These are phyloP conservation scores for Dolomedes plantarius DNA, from an alignment of 2,888 invertebrate genomes.

Conservation along the genomic window DNA sequence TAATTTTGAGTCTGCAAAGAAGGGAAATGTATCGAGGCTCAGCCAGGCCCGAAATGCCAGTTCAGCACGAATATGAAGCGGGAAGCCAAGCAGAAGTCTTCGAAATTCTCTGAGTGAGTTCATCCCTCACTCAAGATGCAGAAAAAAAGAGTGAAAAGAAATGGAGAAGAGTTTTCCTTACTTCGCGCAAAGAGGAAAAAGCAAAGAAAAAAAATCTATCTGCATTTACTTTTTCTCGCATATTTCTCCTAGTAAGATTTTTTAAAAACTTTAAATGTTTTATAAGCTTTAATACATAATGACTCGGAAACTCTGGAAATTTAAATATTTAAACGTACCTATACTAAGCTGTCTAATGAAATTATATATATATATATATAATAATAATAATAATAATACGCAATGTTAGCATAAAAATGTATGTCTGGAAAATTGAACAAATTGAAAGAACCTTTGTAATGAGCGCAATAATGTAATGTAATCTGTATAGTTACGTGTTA, in stretches of 20 bases:
- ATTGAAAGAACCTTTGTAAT: too few species aligned
- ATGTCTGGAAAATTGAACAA: too few species aligned
- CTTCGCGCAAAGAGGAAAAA: not conserved
- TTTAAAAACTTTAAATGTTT: not conserved
- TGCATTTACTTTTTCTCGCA: not conserved
- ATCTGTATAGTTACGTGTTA: too few species aligned
- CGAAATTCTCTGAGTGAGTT: conserved; percentile 65
- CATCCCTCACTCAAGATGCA: conserved; percentile 65
- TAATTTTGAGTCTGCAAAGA: conserved; percentile 12
- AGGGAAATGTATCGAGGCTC: conserved; percentile 47
- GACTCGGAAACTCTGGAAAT: not conserved
- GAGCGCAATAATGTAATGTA: too few species aligned
- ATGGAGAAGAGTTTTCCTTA: conserved; percentile 27
- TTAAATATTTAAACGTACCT: not conserved
- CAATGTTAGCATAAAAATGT: too few species aligned
- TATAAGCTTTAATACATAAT: not conserved
- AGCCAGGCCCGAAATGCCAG: conserved; percentile 68
- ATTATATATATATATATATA: too few species aligned
- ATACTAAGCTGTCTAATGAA: too few species aligned
- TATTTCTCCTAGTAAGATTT: not conserved
- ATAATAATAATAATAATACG: too few species aligned
- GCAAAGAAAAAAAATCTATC: not conserved
- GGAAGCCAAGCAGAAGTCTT: conserved; percentile 60
- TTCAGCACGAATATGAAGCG: conserved; percentile 69
- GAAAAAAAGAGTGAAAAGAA: conserved; percentile 13